phyloP scores from a whole-genome alignment of 1,140 invertebrate species.

The Doryteuthis pealeii region DNA sequence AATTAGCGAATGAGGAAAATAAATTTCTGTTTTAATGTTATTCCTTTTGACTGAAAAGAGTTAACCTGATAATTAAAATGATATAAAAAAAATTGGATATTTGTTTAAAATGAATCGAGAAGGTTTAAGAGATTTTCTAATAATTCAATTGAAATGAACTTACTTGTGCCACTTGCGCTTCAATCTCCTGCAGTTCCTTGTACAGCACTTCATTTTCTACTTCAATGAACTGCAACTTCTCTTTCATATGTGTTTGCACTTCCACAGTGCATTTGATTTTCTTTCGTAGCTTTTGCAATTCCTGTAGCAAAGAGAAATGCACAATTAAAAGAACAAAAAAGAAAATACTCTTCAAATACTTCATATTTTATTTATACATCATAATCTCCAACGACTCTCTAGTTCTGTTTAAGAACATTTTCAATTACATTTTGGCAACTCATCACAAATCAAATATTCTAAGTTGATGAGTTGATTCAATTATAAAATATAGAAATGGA shows the following conservation, averaged over 20 bases:
- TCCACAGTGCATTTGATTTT: conserved; percentile 62
- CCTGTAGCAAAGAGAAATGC: conserved; percentile 36
- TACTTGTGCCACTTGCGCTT: conserved; percentile 53
- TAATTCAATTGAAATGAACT: too few relatives aligned
- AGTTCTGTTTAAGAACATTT: too few relatives aligned
- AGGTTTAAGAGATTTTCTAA: too few relatives aligned
- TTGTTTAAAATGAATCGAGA: too few relatives aligned
- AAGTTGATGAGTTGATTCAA: too few relatives aligned
- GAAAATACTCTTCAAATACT: neutral
- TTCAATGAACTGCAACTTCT: conserved; percentile 60
- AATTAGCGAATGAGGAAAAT: too few relatives aligned
- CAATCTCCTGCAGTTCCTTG: conserved; percentile 48
- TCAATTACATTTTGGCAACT: neutral
- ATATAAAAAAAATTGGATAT: too few relatives aligned
- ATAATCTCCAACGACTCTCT: neutral
- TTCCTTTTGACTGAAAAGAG: too few relatives aligned
- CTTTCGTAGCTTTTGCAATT: conserved; percentile 58
- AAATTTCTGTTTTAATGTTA: too few relatives aligned
- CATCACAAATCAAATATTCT: neutral
- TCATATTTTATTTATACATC: neutral
- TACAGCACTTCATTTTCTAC: conserved; percentile 53
- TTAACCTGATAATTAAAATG: too few relatives aligned
- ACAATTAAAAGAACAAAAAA: neutral
- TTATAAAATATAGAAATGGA: too few relatives aligned
- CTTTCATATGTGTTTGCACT: conserved; percentile 60